Base-by-base conservation (phyloP, 2,113 vertebrate genomes). In the Nothoprocta pentlandii region DNA sequence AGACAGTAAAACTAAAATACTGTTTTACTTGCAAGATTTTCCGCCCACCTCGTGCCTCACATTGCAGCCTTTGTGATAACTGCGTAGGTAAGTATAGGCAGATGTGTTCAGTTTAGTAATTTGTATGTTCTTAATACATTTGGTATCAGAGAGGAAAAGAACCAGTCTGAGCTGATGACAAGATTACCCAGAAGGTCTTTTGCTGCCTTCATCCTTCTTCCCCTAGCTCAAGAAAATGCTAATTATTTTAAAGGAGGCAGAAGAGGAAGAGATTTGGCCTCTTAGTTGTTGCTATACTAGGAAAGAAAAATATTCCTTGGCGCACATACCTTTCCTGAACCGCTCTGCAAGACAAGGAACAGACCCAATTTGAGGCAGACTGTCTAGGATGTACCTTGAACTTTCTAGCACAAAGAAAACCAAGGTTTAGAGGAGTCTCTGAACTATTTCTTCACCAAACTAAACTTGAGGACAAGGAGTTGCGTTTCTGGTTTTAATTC, bases 1-100 rank as follows among this genome's bases (percentile, higher is more conserved):
- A 99, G 98, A 99, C 99, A 19, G 98, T 99, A 95, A 99, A 99
- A 95, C 97, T 99, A 82, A 99, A 99, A 96, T 99, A 99, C 77
- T 99, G 99, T 98, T 99, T 99, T 97, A 99, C 99, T 97, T 99
- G 99, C 98, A 99, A 99, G 97, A 99, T 99, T 97, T 99, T 99
- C 98, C 98, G 99, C 95, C 99, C 99, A 39, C 99, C 99, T 59
- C 99, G 99, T 93, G 99, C 99, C 97, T 99, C 99, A 88, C 99
- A 99, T 96, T 99, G 99, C 97, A 99, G 99, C 98, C 98, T 99
- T 96, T 99, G 99, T 95, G 99, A 99, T 98, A 99, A 99, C 98
- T 99, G 99, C 97, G 99, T 99, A 98, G 99, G 99, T 99, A 97
- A 99, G 98, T 97, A 81, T 67, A 97, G 76, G 56, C 69, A 44